Evolutionary conservation across 2,113 vertebrate species (phyloP).

Genomic region (Turnix velox): DNA sequence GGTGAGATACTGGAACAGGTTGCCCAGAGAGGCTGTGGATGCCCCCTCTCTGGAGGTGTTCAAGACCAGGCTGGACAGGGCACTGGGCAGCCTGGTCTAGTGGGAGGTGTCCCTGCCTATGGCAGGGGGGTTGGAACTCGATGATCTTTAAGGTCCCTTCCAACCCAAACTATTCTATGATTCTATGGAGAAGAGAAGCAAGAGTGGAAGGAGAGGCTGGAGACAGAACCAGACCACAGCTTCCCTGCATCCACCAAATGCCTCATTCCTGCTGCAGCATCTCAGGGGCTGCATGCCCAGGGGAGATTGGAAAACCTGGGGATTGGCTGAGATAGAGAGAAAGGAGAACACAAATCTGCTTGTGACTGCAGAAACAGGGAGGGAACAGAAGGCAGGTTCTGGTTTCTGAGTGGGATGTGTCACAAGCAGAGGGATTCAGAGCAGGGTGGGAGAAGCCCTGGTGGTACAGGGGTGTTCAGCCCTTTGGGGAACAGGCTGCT

Average conservation of each 20-base stretch:
- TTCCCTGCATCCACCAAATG: not conserved
- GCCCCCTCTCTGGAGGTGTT: no score
- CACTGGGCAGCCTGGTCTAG: no score
- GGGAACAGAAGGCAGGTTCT: not conserved
- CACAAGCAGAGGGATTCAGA: no score
- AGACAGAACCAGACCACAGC: not conserved
- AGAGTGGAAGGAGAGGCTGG: not conserved
- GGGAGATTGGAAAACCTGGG: no score
- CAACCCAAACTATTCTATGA: no score
- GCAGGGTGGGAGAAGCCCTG: not conserved
- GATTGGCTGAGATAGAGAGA: not conserved
- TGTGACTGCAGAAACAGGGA: not conserved
- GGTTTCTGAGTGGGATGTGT: not conserved
- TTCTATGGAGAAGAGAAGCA: not conserved
- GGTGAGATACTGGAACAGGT: no score
- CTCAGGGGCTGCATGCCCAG: not conserved
- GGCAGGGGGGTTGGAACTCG: no score
- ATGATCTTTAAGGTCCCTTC: no score
- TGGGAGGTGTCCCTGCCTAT: no score
- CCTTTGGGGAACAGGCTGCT: not conserved
- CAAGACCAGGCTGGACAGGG: no score
- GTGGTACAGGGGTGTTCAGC: accelerated
- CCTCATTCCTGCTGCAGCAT: accelerated
- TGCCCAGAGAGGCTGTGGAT: no score
- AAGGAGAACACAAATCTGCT: not conserved